Base-by-base conservation (phyloP, 2,888 invertebrate species). In the Trachelus iudaicus region DNA sequence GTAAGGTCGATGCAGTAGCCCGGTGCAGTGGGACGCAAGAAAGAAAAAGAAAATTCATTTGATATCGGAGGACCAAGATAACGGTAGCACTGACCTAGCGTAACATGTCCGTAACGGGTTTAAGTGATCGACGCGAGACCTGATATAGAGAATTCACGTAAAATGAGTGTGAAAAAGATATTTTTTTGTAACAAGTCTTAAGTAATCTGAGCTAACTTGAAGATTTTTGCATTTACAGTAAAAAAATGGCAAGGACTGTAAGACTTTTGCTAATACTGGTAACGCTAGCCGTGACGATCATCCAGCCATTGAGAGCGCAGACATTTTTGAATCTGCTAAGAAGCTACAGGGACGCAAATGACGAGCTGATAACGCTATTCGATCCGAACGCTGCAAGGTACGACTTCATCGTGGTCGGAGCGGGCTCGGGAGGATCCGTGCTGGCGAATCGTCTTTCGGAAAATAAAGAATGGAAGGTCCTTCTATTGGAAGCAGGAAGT, bases 401-500 rank as follows among this genome's bases (percentile, higher is more conserved):
- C 88, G 95, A 95, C 86, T 95, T 95, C 84, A 92, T 95, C 4
- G 92, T 95, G 34, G 92, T 96, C 0, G 96, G 96, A 0, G 95
- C 95, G 0, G 96, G 96, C 0, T 94, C 95, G 0, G 94, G 95
- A 0, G 96, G 96, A 0, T 94, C 95, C 0, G 95, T 94, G 0
- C 86, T 96, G 13, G 96, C 96, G 0, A 94, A 95, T 83, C 93
- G 96, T 1, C 92, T 96, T 0, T 93, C 95, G 0, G 95, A 96
- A 90, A 94, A 93, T 79, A 89, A 91, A 1, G 89, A 94, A 56
- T 93, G 93, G 93, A 94, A 92, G 75, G 93, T 96, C 0, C 91
- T 96, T 9, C 90, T 96, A 0, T 86, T 96, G 13, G 96, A 96
- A 89, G 95, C 95, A 0, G 95, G 95, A 0, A 91, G 90, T 40